A percentile compares a stretch with the other conserved stretches of the same genome.
Conservation (phyloP, 2,113 vertebrate species). For the Delphinus delphis region DNA sequence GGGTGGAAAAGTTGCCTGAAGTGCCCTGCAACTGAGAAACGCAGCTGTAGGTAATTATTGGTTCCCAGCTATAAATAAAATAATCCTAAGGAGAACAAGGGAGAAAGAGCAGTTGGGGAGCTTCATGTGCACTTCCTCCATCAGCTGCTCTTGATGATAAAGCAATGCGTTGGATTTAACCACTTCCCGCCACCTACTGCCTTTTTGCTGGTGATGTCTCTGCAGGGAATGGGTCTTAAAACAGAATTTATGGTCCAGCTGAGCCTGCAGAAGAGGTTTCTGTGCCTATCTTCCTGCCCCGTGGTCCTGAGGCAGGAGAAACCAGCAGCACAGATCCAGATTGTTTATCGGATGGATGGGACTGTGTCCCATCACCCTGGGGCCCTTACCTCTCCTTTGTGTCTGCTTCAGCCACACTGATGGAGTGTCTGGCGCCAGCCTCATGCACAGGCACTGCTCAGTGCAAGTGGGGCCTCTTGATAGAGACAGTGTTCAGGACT, state of each 20-base stretch:
- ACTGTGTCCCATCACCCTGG: not conserved
- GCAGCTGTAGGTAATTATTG: constrained; percentile 69
- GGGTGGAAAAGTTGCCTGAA: constrained; percentile 52
- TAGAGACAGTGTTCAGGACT: not conserved
- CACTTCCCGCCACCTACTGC: not conserved
- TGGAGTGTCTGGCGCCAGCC: not conserved
- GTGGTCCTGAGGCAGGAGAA: not conserved
- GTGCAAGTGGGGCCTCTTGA: not conserved
- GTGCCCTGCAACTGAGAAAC: constrained; percentile 39
- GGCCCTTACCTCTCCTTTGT: not conserved
- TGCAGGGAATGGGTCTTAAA: not conserved
- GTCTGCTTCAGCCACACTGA: no score
- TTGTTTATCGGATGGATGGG: not conserved
- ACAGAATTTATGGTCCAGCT: not conserved
- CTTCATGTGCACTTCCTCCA: not conserved
- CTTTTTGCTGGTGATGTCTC: not conserved
- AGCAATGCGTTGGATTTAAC: constrained; percentile 36
- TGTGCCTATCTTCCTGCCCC: not conserved
- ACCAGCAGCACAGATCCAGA: not conserved
- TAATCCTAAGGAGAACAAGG: constrained; percentile 57
- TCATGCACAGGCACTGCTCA: not conserved
- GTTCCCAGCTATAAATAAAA: constrained; percentile 76
- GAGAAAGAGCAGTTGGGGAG: constrained; percentile 56
- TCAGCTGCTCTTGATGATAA: constrained; percentile 34
- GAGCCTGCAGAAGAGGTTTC: not conserved